Percentiles rank a stretch among this genome's conserved stretches.
Conservation (phyloP, 1,140 invertebrate genomes). For the Colletes latitarsis region DNA sequence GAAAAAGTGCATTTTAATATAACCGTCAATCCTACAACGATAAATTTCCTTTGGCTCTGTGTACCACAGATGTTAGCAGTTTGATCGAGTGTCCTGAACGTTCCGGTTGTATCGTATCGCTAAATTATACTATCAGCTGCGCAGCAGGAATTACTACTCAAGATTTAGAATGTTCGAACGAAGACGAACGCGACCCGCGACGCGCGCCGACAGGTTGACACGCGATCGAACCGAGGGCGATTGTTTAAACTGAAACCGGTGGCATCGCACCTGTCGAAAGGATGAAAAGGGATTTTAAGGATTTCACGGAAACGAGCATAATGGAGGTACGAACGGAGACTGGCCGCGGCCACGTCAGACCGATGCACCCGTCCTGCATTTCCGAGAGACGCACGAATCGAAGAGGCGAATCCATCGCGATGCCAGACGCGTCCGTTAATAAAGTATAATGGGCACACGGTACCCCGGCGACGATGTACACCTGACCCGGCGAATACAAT, state of each 20-base stretch:
- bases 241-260: not conserved
- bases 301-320: constrained; percentile 37
- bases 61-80: too few species aligned
- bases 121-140: too few species aligned
- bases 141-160: too few species aligned
- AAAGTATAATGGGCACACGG: constrained; percentile 68
- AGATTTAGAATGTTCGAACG: too few species aligned
- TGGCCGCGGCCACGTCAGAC: constrained; percentile 27
- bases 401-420: constrained; percentile 60
- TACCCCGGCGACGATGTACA: constrained; percentile 48
- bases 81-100: too few species aligned
- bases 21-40: too few species aligned
- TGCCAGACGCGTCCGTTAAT: constrained; percentile 69
- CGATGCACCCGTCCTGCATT: constrained; percentile 54
- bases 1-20: too few species aligned
- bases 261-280: constrained; percentile 44
- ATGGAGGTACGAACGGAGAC: constrained; percentile 12
- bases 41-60: too few species aligned
- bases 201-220: too few species aligned
- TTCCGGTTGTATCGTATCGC: too few species aligned
- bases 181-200: too few species aligned
- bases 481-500: constrained; percentile 65
- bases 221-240: not conserved
- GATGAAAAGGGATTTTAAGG: constrained; percentile 3
- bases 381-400: constrained; percentile 51